Percentiles rank a stretch among this genome's conserved stretches.
Evolutionary conservation across 2,113 vertebrate species (phyloP).

Genomic region (Seriola dumerili): DNA sequence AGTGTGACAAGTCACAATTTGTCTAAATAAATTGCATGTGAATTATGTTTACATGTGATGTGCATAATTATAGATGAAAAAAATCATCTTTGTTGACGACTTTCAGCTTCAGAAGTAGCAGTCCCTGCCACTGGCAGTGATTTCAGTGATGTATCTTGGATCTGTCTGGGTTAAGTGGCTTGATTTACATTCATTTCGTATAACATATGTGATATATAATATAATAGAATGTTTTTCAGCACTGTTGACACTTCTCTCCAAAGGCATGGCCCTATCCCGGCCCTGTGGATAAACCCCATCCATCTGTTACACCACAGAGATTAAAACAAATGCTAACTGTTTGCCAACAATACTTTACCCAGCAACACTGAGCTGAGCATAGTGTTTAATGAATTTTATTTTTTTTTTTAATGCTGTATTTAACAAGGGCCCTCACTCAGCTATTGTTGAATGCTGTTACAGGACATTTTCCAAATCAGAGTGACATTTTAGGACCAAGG

Average conservation of each 20-base stretch:
- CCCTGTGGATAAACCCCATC: background rate
- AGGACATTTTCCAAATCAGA: constrained; percentile 19
- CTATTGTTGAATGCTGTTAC: background rate
- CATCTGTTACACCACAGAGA: constrained; percentile 28
- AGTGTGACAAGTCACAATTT: background rate
- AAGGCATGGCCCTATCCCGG: background rate
- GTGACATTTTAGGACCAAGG: constrained; percentile 42
- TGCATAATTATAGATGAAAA: background rate
- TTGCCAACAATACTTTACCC: constrained; percentile 7
- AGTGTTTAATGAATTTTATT: background rate
- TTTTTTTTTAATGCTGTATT: no score
- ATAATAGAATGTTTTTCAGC: background rate
- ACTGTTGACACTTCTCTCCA: background rate
- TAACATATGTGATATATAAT: background rate
- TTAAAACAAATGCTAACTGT: constrained; percentile 26
- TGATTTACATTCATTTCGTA: background rate
- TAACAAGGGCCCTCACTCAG: background rate
- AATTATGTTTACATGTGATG: background rate
- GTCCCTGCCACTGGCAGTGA: background rate
- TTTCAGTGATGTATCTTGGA: background rate
- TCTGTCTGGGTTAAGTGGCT: background rate
- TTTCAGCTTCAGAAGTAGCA: background rate
- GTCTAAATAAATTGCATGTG: background rate
- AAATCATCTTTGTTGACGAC: background rate
- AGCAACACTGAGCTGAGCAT: background rate